These are phyloP conservation scores for Trichomycterus rosablanca DNA, from an alignment of 2,113 vertebrate genomes.

Conservation along the genomic window DNA sequence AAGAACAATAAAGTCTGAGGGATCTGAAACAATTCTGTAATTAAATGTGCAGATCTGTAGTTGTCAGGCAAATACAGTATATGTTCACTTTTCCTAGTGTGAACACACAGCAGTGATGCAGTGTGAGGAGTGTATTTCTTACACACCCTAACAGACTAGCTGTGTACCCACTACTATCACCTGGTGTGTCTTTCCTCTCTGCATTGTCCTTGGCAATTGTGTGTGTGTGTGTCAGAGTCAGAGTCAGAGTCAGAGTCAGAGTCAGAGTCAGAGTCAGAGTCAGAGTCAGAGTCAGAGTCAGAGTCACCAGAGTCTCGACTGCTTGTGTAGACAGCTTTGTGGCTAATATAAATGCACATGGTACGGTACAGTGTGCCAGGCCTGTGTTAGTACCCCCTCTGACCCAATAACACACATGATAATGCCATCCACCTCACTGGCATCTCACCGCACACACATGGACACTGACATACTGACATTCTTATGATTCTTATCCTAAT, in stretches of 20 bases:
- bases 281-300: too few relatives aligned
- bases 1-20: too few relatives aligned
- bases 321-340: conserved; percentile 51
- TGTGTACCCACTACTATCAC: not conserved
- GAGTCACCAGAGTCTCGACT: conserved; percentile 32
- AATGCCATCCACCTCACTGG: conserved; percentile 40
- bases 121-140: too few relatives aligned
- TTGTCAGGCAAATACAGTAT: too few relatives aligned
- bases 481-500: conserved; percentile 4
- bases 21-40: too few relatives aligned
- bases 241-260: too few relatives aligned
- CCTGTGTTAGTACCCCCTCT: conserved; percentile 40
- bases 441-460: conserved; percentile 9
- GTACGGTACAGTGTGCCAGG: conserved; percentile 42
- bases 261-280: too few relatives aligned
- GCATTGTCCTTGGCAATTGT: conserved; percentile 47
- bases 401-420: conserved; percentile 44
- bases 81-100: too few relatives aligned
- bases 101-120: too few relatives aligned
- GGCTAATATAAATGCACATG: conserved; percentile 57
- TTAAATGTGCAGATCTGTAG: too few relatives aligned
- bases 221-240: conserved; percentile 43
- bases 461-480: conserved; percentile 1
- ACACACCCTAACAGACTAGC: too few relatives aligned
- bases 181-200: conserved; percentile 18